Evolutionary conservation across 2,888 invertebrate genomes (phyloP), one percentile per base, ranked within the genome.

Genomic region (Eulithis prunata): DNA sequence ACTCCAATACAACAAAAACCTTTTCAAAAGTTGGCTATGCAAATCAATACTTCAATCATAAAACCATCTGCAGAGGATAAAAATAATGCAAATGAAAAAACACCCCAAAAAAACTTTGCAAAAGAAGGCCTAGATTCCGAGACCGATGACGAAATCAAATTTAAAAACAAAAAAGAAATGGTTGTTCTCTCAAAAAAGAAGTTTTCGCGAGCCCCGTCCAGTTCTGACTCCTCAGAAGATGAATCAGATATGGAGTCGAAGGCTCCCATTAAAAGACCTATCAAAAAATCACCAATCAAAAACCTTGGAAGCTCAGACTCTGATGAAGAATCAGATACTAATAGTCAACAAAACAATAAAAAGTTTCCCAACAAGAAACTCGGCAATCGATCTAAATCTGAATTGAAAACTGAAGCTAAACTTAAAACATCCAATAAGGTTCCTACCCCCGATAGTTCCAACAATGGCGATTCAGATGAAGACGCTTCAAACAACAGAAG

Each of bases 1-100:
- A 91, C 91, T 14, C 91, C 91, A 56, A 76, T 91, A 41, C 89
- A 88, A 71, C 83, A 89, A 64, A 89, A 88, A 72, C 66, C 77
- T 12, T 58, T 81, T 2, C 78, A 81, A 71, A 89, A 84, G 66
- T 60, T 84, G 56, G 79, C 71, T 38, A 75, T 86, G 67, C 82
- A 84, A 68, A 82, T 86, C 0, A 89, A 89, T 65, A 84, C 86
- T 58, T 86, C 89, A 36, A 77, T 84, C n/a, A 85, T 85, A 58
- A 73, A 79, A 63, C 75, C 82, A 14, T 78, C 78, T 54, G 76
- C 73, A 62, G 72, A 67, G 43, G 75, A 69, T 46, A 73, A 75
- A 32, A 32, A 32, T 32, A 32, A 32, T 61, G 73, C 74, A 54
- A 64, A 64, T 28, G 43, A 62, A 13, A 77, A 74, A 11, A 56